Evolutionary conservation across 2,797 vertebrate species (phyloP), one percentile per base, ranked within the genome.

Genomic region (Megaceryle alcyon): DNA sequence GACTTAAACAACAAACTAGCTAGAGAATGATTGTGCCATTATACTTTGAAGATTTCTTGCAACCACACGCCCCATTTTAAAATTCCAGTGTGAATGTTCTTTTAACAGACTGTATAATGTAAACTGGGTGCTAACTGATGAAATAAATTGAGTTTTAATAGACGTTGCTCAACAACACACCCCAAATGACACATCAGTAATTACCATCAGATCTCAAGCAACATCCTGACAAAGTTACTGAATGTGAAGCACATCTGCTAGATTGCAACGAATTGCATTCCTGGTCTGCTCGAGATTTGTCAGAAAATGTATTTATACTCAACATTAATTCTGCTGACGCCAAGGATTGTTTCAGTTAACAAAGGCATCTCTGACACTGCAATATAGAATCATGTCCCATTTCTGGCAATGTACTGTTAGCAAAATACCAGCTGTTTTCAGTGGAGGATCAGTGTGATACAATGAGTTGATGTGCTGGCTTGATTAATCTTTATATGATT

Each of bases 391-490:
- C 90, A n/a, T 2, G 29, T 91, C 94, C 94, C 92, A 85, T 92
- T 95, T 95, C 91, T 95, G 91, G 91, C 91, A 88, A 64, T 48
- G 80, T 70, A 82, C 70, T 86, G 78, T 82, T 70, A 94, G 86
- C 85, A 96, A 94, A 97, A 96, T 88, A 76, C 91, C 95, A 96
- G 94, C 95, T 97, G 95, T 92, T 94, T 96, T 80, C 91, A 80
- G 81, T 18, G 83, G 59, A 96, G 80, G 77, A 96, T 94, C 87
- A 90, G 83, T 73, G 82, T 71, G 88, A 93, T 75, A 92, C 94
- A 94, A 88, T 56, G 77, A 56, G 25, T 76, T 63, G 92, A 95
- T 95, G 66, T 70, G 81, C 86, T 86, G 81, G 59, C 78, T 92
- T 94, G 96, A 96, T 96, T 95, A 90, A 95, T 95, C 90, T 85